Evolutionary conservation across 2,888 invertebrate species (phyloP), one percentile per base, ranked within the genome.

Genomic region (Trichopria drosophilae): DNA sequence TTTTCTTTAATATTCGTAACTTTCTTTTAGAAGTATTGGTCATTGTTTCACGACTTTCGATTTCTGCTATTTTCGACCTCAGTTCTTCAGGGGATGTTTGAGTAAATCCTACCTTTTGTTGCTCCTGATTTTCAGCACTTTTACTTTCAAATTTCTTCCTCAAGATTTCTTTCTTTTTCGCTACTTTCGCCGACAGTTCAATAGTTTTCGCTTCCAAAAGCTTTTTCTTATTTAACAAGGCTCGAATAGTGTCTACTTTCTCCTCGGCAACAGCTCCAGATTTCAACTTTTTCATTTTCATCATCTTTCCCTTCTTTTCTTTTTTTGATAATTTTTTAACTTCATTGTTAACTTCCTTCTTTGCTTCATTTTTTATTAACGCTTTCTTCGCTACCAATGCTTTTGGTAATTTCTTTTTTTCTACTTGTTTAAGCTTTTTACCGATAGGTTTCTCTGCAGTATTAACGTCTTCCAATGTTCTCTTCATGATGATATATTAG

Each of bases 11-110:
- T 5, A 39, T 9, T 4, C 40, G 47, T 15, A 72, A 49, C 40
- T 58, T 64, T 36, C 61, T 64, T 4, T 53, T 60, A 1, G 68
- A 70, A 0, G 62, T 62, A 57, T 63, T 72, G 1, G 66, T 48
- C 3, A 68, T 9, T 0, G 40, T 46, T 16, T 28, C 52, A n/a
- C 66, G 57, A 3, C 32, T 57, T 23, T 52, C 16, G 4, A 72
- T 65, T 22, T 56, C 53, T 2, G 55, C 45, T 4, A 72, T 64
- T 49, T 47, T 62, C 6, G 42, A 3, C 31, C 60, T 57, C 10
- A 70, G 34, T 3, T 58, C 18, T 9, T 65, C 68, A 1, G 15
- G 9, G 3, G 48, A 18, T 26, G 31, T 18, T 6, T n/a, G 26
- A 13, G 9, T 18, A 3, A 2, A 1, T 4, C 19, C 5, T 2